Percentiles rank a stretch among this genome's conserved stretches.
Evolutionary conservation across 2,113 vertebrate genomes (phyloP).

Genomic region (Saguinus midas): DNA sequence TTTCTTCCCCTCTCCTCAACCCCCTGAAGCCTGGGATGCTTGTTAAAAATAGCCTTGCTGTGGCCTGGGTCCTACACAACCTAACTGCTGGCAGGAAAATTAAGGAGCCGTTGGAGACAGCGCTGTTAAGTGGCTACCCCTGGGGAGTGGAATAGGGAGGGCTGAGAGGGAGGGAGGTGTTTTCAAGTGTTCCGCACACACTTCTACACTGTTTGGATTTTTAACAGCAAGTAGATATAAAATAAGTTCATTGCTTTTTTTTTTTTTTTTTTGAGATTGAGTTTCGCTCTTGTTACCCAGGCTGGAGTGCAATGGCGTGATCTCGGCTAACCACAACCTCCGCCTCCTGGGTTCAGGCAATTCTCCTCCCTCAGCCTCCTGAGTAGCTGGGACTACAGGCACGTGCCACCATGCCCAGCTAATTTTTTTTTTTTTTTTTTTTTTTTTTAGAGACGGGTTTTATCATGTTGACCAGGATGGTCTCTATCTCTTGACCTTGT

Average conservation of each 20-base stretch:
- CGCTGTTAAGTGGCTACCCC: slow-evolving; percentile 46
- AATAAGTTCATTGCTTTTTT: not conserved
- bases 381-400: too few species aligned
- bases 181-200: slow-evolving; percentile 1
- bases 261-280: too few species aligned
- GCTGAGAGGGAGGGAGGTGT: not conserved
- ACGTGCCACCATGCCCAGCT: too few species aligned
- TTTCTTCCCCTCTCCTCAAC: slow-evolving; percentile 72
- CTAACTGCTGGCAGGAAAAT: slow-evolving; percentile 52
- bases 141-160: not conserved
- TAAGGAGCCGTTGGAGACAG: slow-evolving; percentile 27
- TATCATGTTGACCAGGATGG: too few species aligned
- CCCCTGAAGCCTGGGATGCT: slow-evolving; percentile 69
- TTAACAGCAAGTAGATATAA: slow-evolving; percentile 26
- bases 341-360: too few species aligned
- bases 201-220: not conserved
- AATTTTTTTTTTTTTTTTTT: too few species aligned
- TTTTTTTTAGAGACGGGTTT: too few species aligned
- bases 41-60: slow-evolving; percentile 77
- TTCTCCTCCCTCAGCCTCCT: too few species aligned
- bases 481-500: too few species aligned
- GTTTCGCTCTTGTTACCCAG: too few species aligned
- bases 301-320: too few species aligned
- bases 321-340: too few species aligned
- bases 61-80: slow-evolving; percentile 60